These are phyloP conservation scores for Conus canariensis DNA, from an alignment of 2,888 invertebrate species.

Conservation along the genomic window DNA sequence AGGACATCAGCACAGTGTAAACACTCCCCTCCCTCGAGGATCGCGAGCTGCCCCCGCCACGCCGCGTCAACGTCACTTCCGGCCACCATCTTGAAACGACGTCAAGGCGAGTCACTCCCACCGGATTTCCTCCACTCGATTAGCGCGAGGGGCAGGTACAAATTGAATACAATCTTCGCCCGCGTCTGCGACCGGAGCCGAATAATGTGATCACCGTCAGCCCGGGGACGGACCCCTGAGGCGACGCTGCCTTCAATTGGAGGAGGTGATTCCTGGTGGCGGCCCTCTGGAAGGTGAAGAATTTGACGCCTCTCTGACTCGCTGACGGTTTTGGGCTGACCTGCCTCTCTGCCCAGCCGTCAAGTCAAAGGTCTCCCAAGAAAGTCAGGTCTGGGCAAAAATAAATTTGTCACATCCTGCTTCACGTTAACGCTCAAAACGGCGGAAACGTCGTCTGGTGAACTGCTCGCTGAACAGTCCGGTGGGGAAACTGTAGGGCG, in stretches of 20 bases:
- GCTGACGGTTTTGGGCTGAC: constrained; percentile 40
- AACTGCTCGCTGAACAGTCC: neutral
- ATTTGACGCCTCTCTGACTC: constrained; percentile 32
- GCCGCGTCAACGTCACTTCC: constrained; percentile 32
- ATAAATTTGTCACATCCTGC: constrained; percentile 41
- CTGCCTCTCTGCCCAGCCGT: constrained; percentile 8
- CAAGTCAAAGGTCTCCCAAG: constrained; percentile 13
- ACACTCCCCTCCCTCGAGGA: constrained; percentile 36
- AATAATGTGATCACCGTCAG: constrained; percentile 42
- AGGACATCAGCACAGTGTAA: constrained; percentile 25
- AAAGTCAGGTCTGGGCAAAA: constrained; percentile 26
- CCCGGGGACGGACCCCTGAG: neutral
- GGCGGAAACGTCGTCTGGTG: neutral
- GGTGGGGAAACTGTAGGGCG: neutral
- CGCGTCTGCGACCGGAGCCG: constrained; percentile 25
- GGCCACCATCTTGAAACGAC: constrained; percentile 34
- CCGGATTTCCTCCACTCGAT: constrained; percentile 41
- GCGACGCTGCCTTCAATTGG: neutral
- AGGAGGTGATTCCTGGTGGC: constrained; percentile 2
- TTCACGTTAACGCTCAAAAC: constrained; percentile 20
- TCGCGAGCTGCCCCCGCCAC: constrained; percentile 18
- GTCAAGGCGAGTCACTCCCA: constrained; percentile 38
- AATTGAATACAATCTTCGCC: constrained; percentile 46
- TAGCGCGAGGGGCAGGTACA: constrained; percentile 43
- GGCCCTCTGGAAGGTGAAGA: neutral